Base-by-base conservation (phyloP, 1,140 invertebrate species). In the Phthorimaea operculella region DNA sequence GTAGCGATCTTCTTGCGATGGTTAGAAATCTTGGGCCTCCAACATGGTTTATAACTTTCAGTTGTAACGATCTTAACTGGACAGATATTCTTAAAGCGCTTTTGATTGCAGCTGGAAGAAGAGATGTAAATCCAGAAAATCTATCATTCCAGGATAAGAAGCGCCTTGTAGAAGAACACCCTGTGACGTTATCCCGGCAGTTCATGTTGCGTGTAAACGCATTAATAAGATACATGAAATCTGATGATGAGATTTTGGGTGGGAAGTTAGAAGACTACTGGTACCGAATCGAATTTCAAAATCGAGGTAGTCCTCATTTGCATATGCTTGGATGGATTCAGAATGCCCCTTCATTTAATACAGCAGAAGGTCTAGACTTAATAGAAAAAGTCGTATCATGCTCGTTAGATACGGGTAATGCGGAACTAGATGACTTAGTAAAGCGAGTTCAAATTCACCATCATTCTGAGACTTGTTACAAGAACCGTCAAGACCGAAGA, bases 41-140 rank as follows among this genome's bases (percentile, higher is more conserved):
- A 10, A 51, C 54, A 4, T 64, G 64, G 64, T 66, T 55, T 52
- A 0, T 60, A 11, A 66, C 59, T 7, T 57, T 66, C 10, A 62
- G 55, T 11, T 64, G 62, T 18, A 70, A 64, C 51, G 62, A 70
- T 58, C 34, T 67, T n/a, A 56, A 63, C 51, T 70, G 68, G 62
- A 21, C 60, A 0, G 61, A 69, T 33, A 62, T 66, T 52, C 39
- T 63, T 3, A 66, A 64, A 63, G 62, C 62, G 0, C 58, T 69
- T 11, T 51, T 69, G 2, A 59, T 64, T 17, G 62, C 59, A 0
- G 64, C 63, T 54, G 52, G 52, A 9, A 21, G 51, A 7, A 4
- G 5, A 18, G 21, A 18, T 18, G 4, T 18, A 18, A 5, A 4
- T 18, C 8, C n/a, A 7, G 47, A 49, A 21, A n/a, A 21, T 49